phyloP scores from a whole-genome alignment of 2,888 invertebrate species.

The Mactromeris polynyma region DNA sequence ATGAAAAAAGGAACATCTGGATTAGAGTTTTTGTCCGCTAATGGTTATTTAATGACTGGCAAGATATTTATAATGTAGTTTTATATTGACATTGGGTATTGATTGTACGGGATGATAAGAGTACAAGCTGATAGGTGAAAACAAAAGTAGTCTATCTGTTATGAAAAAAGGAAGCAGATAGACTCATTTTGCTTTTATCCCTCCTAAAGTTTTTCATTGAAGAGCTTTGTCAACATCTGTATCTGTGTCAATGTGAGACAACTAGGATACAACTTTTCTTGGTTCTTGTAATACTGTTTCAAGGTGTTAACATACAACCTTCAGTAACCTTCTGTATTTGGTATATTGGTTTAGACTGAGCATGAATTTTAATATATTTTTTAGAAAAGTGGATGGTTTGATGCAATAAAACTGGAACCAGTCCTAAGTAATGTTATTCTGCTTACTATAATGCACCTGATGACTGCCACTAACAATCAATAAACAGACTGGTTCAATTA shows the following conservation, averaged over 20 bases:
- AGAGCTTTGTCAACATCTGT: neutral
- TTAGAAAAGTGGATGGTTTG: neutral
- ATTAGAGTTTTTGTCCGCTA: neutral
- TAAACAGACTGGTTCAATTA: neutral
- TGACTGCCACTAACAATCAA: slow-evolving; percentile 26
- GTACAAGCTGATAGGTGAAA: neutral
- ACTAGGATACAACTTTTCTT: neutral
- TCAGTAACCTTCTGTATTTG: no score
- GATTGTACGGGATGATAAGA: neutral
- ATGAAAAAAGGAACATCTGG: neutral
- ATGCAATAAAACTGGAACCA: neutral
- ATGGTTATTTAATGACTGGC: slow-evolving; percentile 5
- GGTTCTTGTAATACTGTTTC: no score
- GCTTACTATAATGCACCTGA: slow-evolving; percentile 29
- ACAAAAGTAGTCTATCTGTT: no score
- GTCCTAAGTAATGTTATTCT: neutral
- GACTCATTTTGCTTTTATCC: no score
- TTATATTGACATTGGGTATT: slow-evolving; percentile 5
- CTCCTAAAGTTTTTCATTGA: neutral
- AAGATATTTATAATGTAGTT: slow-evolving; percentile 7
- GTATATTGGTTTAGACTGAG: neutral
- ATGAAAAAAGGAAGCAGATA: no score
- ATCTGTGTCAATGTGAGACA: neutral
- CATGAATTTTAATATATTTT: neutral
- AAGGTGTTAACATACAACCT: no score